Evolutionary conservation across 2,797 vertebrate species (phyloP).

Genomic region (Cryptoprocta ferox): DNA sequence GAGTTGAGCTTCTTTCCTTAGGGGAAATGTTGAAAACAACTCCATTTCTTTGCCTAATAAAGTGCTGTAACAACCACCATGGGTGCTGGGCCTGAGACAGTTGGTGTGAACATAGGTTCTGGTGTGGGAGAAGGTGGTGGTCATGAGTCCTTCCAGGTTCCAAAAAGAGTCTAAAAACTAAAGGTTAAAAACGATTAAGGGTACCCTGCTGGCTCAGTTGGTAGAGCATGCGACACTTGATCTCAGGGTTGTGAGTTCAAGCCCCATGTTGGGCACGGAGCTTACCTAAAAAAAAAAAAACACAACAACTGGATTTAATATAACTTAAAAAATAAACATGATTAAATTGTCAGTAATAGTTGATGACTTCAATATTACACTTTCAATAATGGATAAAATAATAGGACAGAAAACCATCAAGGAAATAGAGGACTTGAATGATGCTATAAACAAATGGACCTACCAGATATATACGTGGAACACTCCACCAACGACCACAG

Average conservation of each 20-base stretch:
- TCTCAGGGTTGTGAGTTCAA: neutral
- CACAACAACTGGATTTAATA: neutral
- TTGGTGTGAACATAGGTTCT: neutral
- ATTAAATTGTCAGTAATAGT: neutral
- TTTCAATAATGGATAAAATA: neutral
- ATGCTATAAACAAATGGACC: neutral
- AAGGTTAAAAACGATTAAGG: neutral
- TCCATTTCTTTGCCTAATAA: conserved; percentile 56
- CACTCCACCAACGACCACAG: neutral
- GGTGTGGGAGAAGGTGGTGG: neutral
- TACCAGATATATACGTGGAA: neutral
- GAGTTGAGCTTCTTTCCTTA: neutral
- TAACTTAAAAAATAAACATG: neutral
- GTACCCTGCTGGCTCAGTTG: neutral
- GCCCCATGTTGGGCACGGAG: neutral
- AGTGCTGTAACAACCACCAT: neutral
- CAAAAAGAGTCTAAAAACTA: neutral
- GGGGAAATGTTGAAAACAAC: neutral
- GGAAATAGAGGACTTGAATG: neutral
- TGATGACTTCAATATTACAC: neutral
- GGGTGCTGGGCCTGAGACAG: neutral
- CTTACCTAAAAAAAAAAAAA: neutral
- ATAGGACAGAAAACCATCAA: neutral
- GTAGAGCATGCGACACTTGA: neutral
- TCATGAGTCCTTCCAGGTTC: neutral